A percentile compares a stretch with the other conserved stretches of the same genome.
Conservation (phyloP, 2,113 vertebrate genomes). For the Mormoops blainvillei region DNA sequence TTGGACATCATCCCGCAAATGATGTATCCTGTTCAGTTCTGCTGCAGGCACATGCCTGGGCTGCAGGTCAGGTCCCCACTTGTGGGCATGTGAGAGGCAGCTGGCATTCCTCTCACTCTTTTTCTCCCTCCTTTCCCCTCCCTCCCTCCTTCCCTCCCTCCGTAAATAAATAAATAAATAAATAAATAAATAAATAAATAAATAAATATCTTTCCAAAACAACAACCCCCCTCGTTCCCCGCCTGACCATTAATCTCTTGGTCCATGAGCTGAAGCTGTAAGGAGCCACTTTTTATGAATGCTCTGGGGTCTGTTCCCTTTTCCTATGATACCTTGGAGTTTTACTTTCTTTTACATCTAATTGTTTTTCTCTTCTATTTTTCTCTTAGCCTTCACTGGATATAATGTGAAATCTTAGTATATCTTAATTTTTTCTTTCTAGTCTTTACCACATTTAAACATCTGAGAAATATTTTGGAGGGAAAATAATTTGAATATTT, state of each 20-base stretch:
- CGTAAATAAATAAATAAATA: no score
- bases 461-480: not conserved
- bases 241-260: not conserved
- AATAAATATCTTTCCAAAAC: no score
- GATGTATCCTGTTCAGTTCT: no score
- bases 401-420: not conserved
- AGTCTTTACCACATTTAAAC: conserved; percentile 1
- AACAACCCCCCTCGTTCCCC: no score
- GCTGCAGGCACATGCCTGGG: no score
- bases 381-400: not conserved
- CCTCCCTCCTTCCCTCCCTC: no score
- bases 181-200: no score
- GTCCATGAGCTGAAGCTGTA: not conserved
- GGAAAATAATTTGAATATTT: not conserved
- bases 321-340: not conserved
- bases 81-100: no score
- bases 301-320: not conserved
- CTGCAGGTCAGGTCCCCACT: no score
- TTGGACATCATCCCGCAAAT: no score
- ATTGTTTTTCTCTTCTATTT: not conserved
- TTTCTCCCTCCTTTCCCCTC: no score
- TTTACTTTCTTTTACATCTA: not conserved
- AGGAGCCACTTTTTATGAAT: not conserved
- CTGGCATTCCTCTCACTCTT: no score
- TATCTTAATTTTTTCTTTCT: not conserved